These are phyloP conservation scores for Heterotis niloticus DNA, from an alignment of 2,113 vertebrate species.

Conservation along the genomic window DNA sequence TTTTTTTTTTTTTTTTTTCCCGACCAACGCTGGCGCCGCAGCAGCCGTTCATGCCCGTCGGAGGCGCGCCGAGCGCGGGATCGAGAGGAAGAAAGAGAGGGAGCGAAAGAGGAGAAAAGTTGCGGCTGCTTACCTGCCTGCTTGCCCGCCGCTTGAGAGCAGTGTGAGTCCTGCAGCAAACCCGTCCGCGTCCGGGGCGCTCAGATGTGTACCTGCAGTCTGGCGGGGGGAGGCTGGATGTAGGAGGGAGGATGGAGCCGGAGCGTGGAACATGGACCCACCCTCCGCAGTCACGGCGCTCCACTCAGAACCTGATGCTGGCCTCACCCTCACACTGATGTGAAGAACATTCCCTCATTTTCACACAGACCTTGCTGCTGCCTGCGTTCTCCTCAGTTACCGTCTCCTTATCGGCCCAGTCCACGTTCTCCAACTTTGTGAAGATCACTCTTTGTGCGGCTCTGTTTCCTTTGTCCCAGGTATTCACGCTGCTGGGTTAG, in stretches of 20 bases:
- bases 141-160: background rate
- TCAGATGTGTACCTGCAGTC: slow-evolving; percentile 59
- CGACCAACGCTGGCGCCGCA: too few species aligned
- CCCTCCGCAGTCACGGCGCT: slow-evolving; percentile 65
- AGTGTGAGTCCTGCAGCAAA: slow-evolving; percentile 50
- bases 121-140: too few species aligned
- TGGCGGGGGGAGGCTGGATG: slow-evolving; percentile 68
- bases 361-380: background rate
- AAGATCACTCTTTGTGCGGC: background rate
- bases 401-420: background rate
- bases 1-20: too few species aligned
- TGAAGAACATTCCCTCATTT: background rate
- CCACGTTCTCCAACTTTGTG: background rate
- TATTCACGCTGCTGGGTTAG: too few species aligned
- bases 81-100: too few species aligned
- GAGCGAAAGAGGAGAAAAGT: too few species aligned
- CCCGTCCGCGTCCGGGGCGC: slow-evolving; percentile 49
- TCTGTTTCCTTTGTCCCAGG: too few species aligned
- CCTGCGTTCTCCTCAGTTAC: slow-evolving; percentile 4
- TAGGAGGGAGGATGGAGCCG: too few species aligned
- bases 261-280: slow-evolving; percentile 65
- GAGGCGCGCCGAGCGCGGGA: too few species aligned
- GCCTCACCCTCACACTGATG: slow-evolving; percentile 27
- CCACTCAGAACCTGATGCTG: slow-evolving; percentile 49
- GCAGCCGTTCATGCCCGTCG: too few species aligned